Evolutionary conservation across 2,113 vertebrate genomes (phyloP), one percentile per base, ranked within the genome.

Genomic region (Marmota flaviventris): DNA sequence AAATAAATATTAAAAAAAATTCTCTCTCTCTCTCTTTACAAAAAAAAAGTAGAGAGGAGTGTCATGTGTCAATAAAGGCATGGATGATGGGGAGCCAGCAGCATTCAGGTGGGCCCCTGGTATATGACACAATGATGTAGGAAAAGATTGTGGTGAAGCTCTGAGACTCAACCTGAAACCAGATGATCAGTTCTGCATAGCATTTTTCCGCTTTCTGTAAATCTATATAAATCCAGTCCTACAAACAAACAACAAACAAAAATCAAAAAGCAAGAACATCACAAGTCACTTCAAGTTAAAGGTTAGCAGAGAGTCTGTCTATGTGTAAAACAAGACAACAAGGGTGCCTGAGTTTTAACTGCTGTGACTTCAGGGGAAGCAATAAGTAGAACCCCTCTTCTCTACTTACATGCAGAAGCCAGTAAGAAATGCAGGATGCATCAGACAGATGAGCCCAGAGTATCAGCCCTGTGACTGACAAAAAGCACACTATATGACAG

Each of bases 161-260:
- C 24, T 29, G 34, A 77, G 25, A 4, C 39, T 6, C 17, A 9
- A 13, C 63, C 11, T 83, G 70, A 67, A 81, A 75, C 32, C 45
- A 42, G 8, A 34, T 37, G 12, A 45, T n/a, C 25, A 45, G 7
- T 6, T n/a, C 73, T 85, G n/a, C 3, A 12, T 42, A 61, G 2
- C 29, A 25, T 87, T 79, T 76, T 25, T 70, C 89, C 14, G 5
- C 27, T 87, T 94, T 97, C 65, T 72, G 22, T 90, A 67, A 85
- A 83, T 72, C 27, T 45, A 0, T 24, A 27, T 14, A 65, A 79
- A 11, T 14, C 4, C 73, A 58, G 1, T 45, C 29, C 24, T 70
- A 75, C 53, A 2, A 65, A 18, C 22, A 25, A 7, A 13, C 27
- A 25, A n/a, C n/a, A n/a, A 7, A 13, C 17, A 53, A 37, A 56